Conservation (phyloP, 2,888 invertebrate species). For the Dryococelus australis region DNA sequence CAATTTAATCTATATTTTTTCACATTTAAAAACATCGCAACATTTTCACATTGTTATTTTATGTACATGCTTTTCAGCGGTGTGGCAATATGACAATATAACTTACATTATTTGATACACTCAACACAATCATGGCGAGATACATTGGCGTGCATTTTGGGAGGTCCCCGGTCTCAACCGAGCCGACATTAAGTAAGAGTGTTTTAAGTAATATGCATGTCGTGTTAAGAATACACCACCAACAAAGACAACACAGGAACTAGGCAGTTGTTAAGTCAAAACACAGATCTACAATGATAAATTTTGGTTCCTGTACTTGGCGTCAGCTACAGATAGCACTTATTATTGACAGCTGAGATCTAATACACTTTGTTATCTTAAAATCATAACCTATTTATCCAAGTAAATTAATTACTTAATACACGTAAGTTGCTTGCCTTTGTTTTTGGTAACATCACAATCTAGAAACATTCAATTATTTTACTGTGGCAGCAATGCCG, state of each 20-base stretch:
- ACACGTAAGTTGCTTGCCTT: not conserved
- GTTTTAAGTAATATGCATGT: not conserved
- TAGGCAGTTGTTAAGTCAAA: not conserved
- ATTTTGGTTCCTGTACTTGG: not conserved
- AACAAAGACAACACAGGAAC: not conserved
- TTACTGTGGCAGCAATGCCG: not conserved
- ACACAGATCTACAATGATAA: not conserved
- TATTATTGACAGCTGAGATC: not conserved
- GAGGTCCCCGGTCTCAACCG: not conserved
- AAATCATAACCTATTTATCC: not conserved
- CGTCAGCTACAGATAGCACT: not conserved
- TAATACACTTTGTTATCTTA: not conserved
- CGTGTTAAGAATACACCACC: not conserved
- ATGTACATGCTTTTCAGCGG: not conserved
- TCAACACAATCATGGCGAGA: not conserved
- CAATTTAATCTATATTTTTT: not conserved
- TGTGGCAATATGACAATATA: not conserved
- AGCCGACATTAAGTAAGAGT: not conserved
- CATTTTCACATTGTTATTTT: not conserved
- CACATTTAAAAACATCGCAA: not conserved
- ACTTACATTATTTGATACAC: conserved; percentile 1
- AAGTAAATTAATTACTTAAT: not conserved
- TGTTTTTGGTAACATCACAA: not conserved
- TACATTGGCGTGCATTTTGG: not conserved
- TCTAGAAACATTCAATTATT: not conserved